A percentile compares a stretch with the other conserved stretches of the same genome.
phyloP scores from a whole-genome alignment of 1,140 invertebrate species.

The Proctacanthus coquilletti region DNA sequence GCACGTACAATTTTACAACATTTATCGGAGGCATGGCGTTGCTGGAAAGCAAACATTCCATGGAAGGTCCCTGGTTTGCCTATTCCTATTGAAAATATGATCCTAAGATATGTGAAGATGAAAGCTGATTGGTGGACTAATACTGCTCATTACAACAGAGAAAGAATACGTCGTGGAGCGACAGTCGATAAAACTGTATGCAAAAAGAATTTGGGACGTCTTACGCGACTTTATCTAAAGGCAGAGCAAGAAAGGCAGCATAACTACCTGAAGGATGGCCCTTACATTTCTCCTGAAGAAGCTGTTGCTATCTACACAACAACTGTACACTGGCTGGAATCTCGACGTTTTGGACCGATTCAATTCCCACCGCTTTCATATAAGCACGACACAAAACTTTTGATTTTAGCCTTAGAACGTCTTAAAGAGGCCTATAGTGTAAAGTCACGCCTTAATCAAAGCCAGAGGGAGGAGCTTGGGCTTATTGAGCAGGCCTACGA shows the following conservation, averaged over 20 bases:
- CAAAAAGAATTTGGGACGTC: slow-evolving; percentile 95
- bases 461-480: slow-evolving; percentile 95
- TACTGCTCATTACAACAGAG: slow-evolving; percentile 98
- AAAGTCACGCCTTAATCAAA: slow-evolving; percentile 96
- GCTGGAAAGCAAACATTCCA: slow-evolving; percentile 99
- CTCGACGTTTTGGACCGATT: slow-evolving; percentile 93
- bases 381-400: slow-evolving; percentile 97
- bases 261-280: slow-evolving; percentile 98
- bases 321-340: slow-evolving; percentile 98
- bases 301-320: slow-evolving; percentile 99
- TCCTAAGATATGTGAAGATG: slow-evolving; percentile 98
- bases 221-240: slow-evolving; percentile 94
- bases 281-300: slow-evolving; percentile 98
- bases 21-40: slow-evolving; percentile 97
- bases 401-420: slow-evolving; percentile 92
- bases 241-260: slow-evolving; percentile 98
- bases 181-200: slow-evolving; percentile 99
- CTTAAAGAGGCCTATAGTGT: slow-evolving; percentile 99
- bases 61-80: slow-evolving; percentile 99
- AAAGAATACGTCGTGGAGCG: slow-evolving; percentile 81
- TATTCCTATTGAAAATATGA: slow-evolving; percentile 99
- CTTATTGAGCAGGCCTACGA: slow-evolving; percentile 99
- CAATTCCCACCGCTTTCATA: slow-evolving; percentile 98
- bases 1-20: slow-evolving; percentile 97
- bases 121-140: slow-evolving; percentile 99